Percentiles rank a stretch among this genome's conserved stretches.
Evolutionary conservation across 2,797 vertebrate genomes (phyloP).

Genomic region (Amazona ochrocephala): DNA sequence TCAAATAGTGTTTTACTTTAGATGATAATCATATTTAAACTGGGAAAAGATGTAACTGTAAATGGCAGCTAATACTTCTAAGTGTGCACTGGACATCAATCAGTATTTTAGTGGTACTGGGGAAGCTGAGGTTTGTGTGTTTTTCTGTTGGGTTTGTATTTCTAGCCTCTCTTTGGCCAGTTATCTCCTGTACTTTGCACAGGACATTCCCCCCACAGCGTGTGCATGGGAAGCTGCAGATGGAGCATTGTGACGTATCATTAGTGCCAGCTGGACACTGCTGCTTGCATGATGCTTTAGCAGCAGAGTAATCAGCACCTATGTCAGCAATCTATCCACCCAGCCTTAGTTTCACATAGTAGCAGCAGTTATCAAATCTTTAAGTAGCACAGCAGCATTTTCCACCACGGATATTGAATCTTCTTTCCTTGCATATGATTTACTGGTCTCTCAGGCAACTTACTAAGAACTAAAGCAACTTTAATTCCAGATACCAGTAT

Average conservation of each 20-base stretch:
- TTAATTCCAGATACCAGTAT: background rate
- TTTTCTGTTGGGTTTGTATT: background rate
- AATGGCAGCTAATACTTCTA: background rate
- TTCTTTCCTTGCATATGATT: background rate
- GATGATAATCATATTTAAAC: background rate
- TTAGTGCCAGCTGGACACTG: background rate
- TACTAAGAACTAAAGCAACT: background rate
- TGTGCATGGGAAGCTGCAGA: background rate
- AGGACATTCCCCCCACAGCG: background rate
- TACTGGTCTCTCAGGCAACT: background rate
- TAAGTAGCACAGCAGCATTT: background rate
- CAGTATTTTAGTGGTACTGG: background rate
- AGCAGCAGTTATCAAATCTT: background rate
- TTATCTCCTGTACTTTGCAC: background rate
- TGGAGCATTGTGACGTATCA: rapidly evolving
- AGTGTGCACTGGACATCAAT: background rate
- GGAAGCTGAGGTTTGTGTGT: background rate
- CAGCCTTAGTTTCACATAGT: background rate
- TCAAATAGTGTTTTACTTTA: background rate
- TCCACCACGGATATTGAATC: background rate
- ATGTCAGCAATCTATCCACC: background rate
- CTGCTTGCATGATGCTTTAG: background rate
- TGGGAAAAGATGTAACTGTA: background rate
- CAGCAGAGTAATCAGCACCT: background rate
- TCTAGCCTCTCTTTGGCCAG: background rate